Conservation (phyloP, 1,140 invertebrate species). For the Polypedilum vanderplanki region DNA sequence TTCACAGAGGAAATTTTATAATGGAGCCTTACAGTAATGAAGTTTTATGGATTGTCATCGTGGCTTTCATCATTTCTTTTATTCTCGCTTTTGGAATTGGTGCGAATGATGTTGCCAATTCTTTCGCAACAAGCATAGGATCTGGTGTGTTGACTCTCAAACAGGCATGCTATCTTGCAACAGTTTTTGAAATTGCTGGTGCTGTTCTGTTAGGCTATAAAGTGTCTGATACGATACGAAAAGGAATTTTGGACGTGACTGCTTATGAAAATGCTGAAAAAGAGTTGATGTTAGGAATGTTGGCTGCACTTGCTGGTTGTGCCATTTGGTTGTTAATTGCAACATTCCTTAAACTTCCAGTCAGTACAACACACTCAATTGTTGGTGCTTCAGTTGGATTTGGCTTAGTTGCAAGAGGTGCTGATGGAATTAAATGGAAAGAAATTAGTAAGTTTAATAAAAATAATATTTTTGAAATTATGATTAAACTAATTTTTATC, state of each 20-base stretch:
- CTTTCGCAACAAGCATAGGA: slow-evolving; percentile 95
- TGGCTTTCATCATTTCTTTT: slow-evolving; percentile 91
- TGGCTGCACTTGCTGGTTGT: slow-evolving; percentile 81
- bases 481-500: too few relatives aligned
- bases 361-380: slow-evolving; percentile 97
- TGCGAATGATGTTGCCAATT: slow-evolving; percentile 98
- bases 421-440: slow-evolving; percentile 75
- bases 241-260: slow-evolving; percentile 86
- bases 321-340: slow-evolving; percentile 91
- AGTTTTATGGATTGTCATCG: slow-evolving; percentile 76
- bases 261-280: slow-evolving; percentile 65
- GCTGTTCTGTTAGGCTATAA: slow-evolving; percentile 83
- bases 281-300: slow-evolving; percentile 87
- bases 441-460: slow-evolving; percentile 51
- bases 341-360: slow-evolving; percentile 89
- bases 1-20: too few relatives aligned
- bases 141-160: slow-evolving; percentile 89
- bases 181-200: slow-evolving; percentile 90
- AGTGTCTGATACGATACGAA: slow-evolving; percentile 98
- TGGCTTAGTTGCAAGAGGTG: slow-evolving; percentile 84
- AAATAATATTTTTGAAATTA: too few relatives aligned
- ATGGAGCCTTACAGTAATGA: slow-evolving; percentile 62
- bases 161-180: slow-evolving; percentile 89
- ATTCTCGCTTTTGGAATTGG: slow-evolving; percentile 94
- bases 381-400: slow-evolving; percentile 98